Evolutionary conservation across 2,888 invertebrate genomes (phyloP), one percentile per base, ranked within the genome.

Genomic region (Oligia fasciuncula): DNA sequence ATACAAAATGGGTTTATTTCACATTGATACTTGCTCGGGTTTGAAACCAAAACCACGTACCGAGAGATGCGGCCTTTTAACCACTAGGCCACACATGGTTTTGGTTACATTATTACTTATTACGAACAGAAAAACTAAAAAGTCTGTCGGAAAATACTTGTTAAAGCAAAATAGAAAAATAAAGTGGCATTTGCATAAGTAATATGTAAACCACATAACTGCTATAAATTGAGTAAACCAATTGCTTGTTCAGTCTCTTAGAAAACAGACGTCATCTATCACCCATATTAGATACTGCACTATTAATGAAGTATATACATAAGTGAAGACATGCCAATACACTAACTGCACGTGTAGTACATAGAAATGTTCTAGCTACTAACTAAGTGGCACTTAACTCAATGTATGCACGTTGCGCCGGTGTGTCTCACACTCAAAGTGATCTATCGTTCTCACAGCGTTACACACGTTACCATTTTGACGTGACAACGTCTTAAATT

Each of bases 371-470:
- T 74, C 62, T 85, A 83, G 79, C 77, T 77, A 65, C 73, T 35
- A 66, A 76, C 85, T 85, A 83, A 86, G 87, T 86, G 87, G 70
- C 80, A 83, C 78, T 85, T 85, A 85, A 73, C 84, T 76, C 73
- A 60, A 80, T 83, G 80, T 79, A 84, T 86, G 69, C 84, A 79
- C 63, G 69, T 40, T 40, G 67, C 67, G 70, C 79, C 80, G 74
- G 70, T 81, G 72, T 80, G 76, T 72, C 67, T 75, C 57, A 76
- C 29, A n/a, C 71, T 75, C 78, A 68, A 73, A 80, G 75, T 78
- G 87, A 86, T 87, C 75, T 79, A 86, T 69, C 82, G 79, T 74
- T 63, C 79, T 79, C 79, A 54, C 40, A 73, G 70, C 70, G 73
- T 85, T 85, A 73, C 76, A 82, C 71, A 35, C 35, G 76, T 79